phyloP scores from a whole-genome alignment of 2,888 invertebrate species.

The Anthoptus insignis region DNA sequence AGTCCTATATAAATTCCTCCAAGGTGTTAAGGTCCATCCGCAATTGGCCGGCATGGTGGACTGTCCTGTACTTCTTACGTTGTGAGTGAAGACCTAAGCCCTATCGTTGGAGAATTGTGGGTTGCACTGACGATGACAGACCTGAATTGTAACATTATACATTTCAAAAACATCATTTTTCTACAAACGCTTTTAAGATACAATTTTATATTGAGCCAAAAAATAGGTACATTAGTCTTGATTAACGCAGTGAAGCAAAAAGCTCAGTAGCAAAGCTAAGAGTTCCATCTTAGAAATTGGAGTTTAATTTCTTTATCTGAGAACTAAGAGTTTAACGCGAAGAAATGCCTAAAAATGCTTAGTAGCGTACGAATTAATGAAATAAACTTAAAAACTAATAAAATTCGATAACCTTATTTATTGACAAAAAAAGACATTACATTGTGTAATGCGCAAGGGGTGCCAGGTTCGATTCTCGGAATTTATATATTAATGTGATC shows the following conservation, averaged over 20 bases:
- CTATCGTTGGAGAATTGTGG: too few species aligned
- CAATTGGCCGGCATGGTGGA: too few species aligned
- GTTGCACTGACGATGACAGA: too few species aligned
- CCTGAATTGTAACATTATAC: too few species aligned
- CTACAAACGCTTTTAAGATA: not conserved
- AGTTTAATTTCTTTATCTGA: constrained; percentile 28
- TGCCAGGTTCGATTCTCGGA: too few species aligned
- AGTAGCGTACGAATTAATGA: not conserved
- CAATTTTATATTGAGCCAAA: not conserved
- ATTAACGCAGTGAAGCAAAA: constrained; percentile 26
- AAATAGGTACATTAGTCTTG: constrained; percentile 2
- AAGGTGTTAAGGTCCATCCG: too few species aligned
- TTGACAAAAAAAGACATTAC: too few species aligned
- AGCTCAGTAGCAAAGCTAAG: constrained; percentile 23
- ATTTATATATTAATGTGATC: too few species aligned
- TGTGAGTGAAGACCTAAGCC: too few species aligned
- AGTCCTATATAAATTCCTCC: too few species aligned
- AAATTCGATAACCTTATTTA: not conserved
- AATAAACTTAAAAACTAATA: not conserved
- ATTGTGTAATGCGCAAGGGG: too few species aligned
- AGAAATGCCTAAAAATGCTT: not conserved
- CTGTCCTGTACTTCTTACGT: too few species aligned
- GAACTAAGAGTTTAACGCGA: not conserved
- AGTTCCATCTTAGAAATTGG: constrained; percentile 16
- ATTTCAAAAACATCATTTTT: not conserved